Conservation (phyloP, 1,140 invertebrate genomes). For the Eulimnadia texana region DNA sequence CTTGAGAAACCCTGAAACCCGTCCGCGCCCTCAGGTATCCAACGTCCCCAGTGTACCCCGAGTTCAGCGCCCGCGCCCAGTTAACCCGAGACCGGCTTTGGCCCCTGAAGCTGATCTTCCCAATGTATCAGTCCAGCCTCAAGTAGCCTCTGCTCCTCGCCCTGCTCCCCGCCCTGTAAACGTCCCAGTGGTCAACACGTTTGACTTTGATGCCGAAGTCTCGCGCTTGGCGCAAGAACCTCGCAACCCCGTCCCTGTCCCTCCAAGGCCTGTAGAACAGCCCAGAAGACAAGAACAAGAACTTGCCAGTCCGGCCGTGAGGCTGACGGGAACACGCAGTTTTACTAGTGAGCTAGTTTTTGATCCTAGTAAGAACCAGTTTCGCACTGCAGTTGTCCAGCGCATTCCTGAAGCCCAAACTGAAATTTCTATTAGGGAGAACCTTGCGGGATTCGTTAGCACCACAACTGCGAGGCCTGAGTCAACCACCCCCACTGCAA, state of each 20-base stretch:
- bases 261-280: background rate
- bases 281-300: background rate
- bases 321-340: slow-evolving; percentile 6
- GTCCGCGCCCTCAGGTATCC: slow-evolving; percentile 30
- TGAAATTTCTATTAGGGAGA: slow-evolving; percentile 46
- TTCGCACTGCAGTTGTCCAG: slow-evolving; percentile 63
- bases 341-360: slow-evolving; percentile 43
- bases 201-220: slow-evolving; percentile 9
- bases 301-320: background rate
- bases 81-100: slow-evolving; percentile 19
- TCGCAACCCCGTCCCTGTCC: background rate
- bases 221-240: background rate
- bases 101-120: slow-evolving; percentile 34
- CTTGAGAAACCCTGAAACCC: background rate
- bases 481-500: slow-evolving; percentile 32
- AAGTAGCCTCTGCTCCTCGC: background rate
- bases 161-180: slow-evolving; percentile 30
- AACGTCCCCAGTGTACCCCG: too few relatives aligned
- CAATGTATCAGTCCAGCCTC: slow-evolving; percentile 28
- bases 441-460: slow-evolving; percentile 56
- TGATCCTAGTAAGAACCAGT: slow-evolving; percentile 58
- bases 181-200: background rate
- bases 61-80: too few relatives aligned
- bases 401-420: slow-evolving; percentile 48
- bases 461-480: slow-evolving; percentile 25